Percentiles rank a stretch among this genome's conserved stretches.
phyloP scores from a whole-genome alignment of 2,113 vertebrate species.

The Pleuronectes platessa region DNA sequence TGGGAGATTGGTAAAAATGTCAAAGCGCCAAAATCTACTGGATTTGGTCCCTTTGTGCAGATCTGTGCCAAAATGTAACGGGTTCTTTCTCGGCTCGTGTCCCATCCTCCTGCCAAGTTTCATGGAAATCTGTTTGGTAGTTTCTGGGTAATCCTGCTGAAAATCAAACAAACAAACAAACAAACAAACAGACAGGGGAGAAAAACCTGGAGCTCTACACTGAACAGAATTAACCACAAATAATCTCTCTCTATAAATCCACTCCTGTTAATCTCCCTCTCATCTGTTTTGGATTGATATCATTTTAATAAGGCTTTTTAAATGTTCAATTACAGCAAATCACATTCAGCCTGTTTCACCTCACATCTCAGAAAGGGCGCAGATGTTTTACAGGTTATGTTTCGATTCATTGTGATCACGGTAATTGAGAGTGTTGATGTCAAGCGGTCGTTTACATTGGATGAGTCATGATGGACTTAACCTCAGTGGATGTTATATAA shows the following conservation, averaged over 20 bases:
- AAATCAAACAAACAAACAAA: not conserved
- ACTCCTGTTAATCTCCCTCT: not conserved
- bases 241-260: not conserved
- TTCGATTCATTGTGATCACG: not conserved
- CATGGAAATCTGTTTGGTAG: not conserved
- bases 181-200: not conserved
- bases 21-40: too few relatives aligned
- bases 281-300: not conserved
- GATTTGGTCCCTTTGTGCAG: too few relatives aligned
- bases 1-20: too few relatives aligned
- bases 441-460: not conserved
- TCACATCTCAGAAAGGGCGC: not conserved
- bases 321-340: not conserved
- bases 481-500: not conserved
- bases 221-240: not conserved
- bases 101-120: not conserved
- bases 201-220: too few relatives aligned
- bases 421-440: not conserved
- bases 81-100: not conserved
- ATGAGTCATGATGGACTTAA: not conserved
- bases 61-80: not conserved
- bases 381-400: not conserved
- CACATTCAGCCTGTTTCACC: not conserved
- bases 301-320: not conserved
- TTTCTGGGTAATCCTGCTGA: not conserved